Evolutionary conservation across 2,797 vertebrate species (phyloP), one percentile per base, ranked within the genome.

Genomic region (Alauda arvensis): DNA sequence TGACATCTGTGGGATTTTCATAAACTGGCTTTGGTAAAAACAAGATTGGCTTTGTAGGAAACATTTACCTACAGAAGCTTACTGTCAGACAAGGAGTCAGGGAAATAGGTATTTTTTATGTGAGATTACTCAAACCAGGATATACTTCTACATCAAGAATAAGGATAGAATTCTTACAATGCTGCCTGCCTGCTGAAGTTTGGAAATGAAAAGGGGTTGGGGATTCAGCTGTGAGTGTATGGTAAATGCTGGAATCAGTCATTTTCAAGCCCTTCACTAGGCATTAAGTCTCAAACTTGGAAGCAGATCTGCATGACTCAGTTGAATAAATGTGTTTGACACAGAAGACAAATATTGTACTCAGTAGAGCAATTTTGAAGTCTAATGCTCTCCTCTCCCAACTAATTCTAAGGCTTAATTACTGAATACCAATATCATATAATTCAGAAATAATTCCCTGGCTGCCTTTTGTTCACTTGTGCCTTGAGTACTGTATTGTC

Each of bases 381-480:
- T 65, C 81, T 92, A 92, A 93, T 94, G 75, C 63, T 90, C 69
- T 90, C 20, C 28, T 93, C 85, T 94, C 81, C 75, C 85, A 90
- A 90, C 87, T 93, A 91, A 94, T 95, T 95, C 90, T 89, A 79
- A 77, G 60, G 89, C 89, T 94, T 95, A 94, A 94, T 95, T 93
- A 93, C 89, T 71, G 90, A 95, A 93, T 84, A 84, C 75, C 87
- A 86, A 86, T 91, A 90, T 88, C 34, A 85, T 92, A 80, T 89
- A 92, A 92, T 90, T 95, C 94, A 89, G 88, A 90, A 93, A 92
- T 91, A 95, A 95, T 91, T 95, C 93, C 94, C 93, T 59, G 87
- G 49, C 85, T 95, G 89, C 80, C 75, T 91, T 92, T 92, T 95
- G 83, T 93, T 95, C 92, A 45, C 62, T 86, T 93, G 61, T 92